A percentile compares a stretch with the other conserved stretches of the same genome.
phyloP scores from a whole-genome alignment of 30 jellyfish, hydroid and myxozoan species.

The Rhopilema esculentum region DNA sequence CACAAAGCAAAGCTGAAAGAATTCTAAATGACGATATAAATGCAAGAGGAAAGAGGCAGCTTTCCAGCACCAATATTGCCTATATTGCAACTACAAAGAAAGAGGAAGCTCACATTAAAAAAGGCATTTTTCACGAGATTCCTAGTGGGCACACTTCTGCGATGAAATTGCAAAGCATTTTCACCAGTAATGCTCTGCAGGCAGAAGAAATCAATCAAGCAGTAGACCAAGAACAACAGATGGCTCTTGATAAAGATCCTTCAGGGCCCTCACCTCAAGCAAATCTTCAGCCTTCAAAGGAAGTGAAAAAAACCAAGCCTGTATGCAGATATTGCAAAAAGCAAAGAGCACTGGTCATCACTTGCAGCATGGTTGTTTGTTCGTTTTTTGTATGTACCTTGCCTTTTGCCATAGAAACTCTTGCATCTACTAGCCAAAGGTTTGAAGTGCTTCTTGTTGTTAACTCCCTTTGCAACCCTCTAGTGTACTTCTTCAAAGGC shows the following conservation, averaged over 20 bases:
- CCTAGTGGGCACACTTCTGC: not conserved
- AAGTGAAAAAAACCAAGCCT: not conserved
- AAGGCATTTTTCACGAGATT: not conserved
- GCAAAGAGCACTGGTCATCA: constrained; percentile 42
- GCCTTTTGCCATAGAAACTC: constrained; percentile 54
- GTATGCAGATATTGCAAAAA: constrained; percentile 32
- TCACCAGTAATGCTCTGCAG: no score
- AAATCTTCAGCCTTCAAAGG: not conserved
- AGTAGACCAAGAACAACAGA: no score
- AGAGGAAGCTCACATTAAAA: not conserved
- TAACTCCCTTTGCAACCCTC: constrained; percentile 50
- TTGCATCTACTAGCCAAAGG: not conserved
- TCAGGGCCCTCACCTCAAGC: no score
- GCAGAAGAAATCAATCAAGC: no score
- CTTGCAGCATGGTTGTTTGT: constrained; percentile 49
- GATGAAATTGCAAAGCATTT: not conserved
- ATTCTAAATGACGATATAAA: not conserved
- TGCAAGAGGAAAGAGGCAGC: not conserved
- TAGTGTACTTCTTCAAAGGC: constrained; percentile 61
- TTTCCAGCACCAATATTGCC: not conserved
- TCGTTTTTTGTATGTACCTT: constrained; percentile 51
- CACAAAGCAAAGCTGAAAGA: not conserved
- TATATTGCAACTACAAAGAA: not conserved
- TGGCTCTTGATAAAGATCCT: no score
- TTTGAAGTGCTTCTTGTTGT: constrained; percentile 54